These are phyloP conservation scores for Dendrocincla fuliginosa DNA, from an alignment of 2,797 vertebrate genomes.

Conservation along the genomic window DNA sequence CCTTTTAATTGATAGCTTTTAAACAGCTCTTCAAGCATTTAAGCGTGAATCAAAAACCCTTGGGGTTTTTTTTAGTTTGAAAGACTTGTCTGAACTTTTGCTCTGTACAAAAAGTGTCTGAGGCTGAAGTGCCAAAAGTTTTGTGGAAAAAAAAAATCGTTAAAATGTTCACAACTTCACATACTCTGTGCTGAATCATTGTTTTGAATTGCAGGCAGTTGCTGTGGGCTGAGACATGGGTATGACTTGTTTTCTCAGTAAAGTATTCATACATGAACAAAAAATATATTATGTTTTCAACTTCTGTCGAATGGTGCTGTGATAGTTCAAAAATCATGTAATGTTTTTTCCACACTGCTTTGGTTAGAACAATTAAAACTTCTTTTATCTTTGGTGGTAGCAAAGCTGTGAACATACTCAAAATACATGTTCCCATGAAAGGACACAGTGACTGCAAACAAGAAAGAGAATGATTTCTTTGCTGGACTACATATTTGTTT, in stretches of 20 bases:
- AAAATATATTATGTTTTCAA: constrained; percentile 8
- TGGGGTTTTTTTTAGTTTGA: neutral
- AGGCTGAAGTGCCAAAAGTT: constrained; percentile 30
- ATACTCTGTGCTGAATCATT: constrained; percentile 45
- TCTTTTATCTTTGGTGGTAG: constrained; percentile 1
- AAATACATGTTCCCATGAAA: constrained; percentile 28
- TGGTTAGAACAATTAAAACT: neutral
- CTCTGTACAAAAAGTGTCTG: neutral
- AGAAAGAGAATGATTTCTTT: neutral
- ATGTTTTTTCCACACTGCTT: neutral
- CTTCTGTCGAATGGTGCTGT: neutral
- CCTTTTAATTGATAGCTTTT: neutral
- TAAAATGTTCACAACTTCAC: constrained; percentile 28
- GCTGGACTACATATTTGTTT: neutral
- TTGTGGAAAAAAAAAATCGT: constrained; percentile 9
- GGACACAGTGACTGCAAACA: constrained; percentile 8
- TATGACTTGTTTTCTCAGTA: neutral
- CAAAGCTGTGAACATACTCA: neutral
- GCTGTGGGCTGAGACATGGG: neutral
- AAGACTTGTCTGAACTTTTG: constrained; percentile 28
- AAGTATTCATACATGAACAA: constrained; percentile 8
- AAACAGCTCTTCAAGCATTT: neutral
- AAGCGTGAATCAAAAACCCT: neutral
- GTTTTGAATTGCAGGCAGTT: constrained; percentile 42
- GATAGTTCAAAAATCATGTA: neutral